Percentiles rank a stretch among this genome's conserved stretches.
Conservation (phyloP, 2,888 invertebrate genomes). For the Habrosyne pyritoides region DNA sequence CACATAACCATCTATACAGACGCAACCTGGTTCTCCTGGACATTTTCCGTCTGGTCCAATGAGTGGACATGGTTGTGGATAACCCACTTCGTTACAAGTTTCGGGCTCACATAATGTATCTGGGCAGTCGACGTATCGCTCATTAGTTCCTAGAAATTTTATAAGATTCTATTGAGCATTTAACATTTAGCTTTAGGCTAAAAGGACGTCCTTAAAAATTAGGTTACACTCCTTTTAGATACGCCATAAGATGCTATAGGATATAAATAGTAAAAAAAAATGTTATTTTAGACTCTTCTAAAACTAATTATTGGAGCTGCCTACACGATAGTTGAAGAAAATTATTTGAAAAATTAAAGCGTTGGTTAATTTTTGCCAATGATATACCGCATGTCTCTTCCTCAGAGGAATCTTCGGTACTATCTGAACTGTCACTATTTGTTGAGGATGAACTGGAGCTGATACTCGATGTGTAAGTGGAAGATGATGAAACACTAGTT, state of each 20-base stretch:
- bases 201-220: too few species aligned
- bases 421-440: background rate
- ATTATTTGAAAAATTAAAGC: too few species aligned
- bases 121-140: slow-evolving; percentile 24
- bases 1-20: slow-evolving; percentile 40
- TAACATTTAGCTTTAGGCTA: too few species aligned
- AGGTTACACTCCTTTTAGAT: too few species aligned
- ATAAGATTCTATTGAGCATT: too few species aligned
- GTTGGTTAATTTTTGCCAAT: too few species aligned
- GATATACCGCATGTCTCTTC: background rate
- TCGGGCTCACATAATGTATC: slow-evolving; percentile 20
- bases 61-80: slow-evolving; percentile 16
- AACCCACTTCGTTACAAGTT: slow-evolving; percentile 31
- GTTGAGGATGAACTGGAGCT: background rate
- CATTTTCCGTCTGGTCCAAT: slow-evolving; percentile 15
- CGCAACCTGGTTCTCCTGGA: slow-evolving; percentile 37
- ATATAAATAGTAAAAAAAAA: too few species aligned
- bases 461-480: background rate
- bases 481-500: background rate
- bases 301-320: too few species aligned
- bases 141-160: slow-evolving; percentile 19
- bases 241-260: too few species aligned
- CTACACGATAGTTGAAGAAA: background rate
- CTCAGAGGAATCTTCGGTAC: background rate
- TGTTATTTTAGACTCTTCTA: too few species aligned